Evolutionary conservation across 1,140 invertebrate species (phyloP).

Genomic region (Aphaenogaster floridana): DNA sequence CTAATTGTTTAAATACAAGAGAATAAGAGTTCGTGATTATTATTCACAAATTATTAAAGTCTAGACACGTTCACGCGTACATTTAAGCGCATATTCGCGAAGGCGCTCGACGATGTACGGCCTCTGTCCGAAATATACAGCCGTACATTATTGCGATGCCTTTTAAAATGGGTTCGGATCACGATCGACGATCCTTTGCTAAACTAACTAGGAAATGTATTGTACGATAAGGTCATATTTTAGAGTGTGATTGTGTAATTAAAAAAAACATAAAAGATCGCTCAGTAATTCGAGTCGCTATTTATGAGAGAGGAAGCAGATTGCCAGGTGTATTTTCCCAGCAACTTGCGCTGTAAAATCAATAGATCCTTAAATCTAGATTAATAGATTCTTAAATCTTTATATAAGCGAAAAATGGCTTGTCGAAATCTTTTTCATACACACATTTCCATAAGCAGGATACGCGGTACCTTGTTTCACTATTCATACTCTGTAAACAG

Average conservation of each 20-base stretch:
- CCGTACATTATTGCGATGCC: neutral
- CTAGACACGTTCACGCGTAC: neutral
- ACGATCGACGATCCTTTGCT: constrained; percentile 26
- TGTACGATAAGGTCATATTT: constrained; percentile 55
- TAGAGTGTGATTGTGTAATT: constrained; percentile 10
- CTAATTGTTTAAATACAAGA: constrained; percentile 71
- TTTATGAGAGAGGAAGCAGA: neutral
- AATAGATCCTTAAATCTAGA: constrained; percentile 32
- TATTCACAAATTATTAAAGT: constrained; percentile 35
- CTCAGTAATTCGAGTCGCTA: constrained; percentile 41
- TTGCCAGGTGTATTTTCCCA: constrained; percentile 31
- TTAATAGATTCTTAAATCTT: constrained; percentile 37
- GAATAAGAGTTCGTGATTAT: constrained; percentile 45
- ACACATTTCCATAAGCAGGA: constrained; percentile 27
- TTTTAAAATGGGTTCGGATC: constrained; percentile 2
- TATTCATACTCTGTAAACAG: constrained; percentile 43
- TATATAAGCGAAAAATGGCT: constrained; percentile 42
- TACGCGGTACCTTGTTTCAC: constrained; percentile 30
- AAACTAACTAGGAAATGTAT: constrained; percentile 41
- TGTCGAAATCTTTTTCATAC: constrained; percentile 39
- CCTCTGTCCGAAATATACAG: constrained; percentile 28
- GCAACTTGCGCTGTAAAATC: constrained; percentile 51
- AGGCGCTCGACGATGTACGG: constrained; percentile 18
- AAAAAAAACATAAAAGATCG: constrained; percentile 9
- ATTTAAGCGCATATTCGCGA: neutral